Conservation (phyloP, 2,888 invertebrate genomes). For the Cheilosia scutellata region DNA sequence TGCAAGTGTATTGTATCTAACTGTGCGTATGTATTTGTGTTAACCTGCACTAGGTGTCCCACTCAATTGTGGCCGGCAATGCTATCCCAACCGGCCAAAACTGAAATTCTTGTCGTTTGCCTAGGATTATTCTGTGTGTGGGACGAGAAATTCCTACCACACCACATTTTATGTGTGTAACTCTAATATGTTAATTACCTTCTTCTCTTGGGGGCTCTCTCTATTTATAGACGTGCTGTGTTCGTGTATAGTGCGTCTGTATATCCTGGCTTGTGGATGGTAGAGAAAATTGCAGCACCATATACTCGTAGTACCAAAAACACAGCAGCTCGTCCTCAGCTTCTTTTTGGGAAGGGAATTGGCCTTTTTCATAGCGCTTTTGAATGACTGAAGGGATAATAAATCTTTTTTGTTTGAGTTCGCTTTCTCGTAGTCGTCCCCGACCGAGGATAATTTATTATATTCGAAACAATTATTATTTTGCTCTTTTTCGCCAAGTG, state of each 20-base stretch:
- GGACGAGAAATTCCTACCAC: conserved; percentile 76
- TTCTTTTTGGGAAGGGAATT: conserved; percentile 47
- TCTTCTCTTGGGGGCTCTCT: conserved; percentile 52
- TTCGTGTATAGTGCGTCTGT: too few species aligned
- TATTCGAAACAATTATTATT: conserved; percentile 67
- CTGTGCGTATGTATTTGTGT: conserved; percentile 2
- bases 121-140: conserved; percentile 72
- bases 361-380: conserved; percentile 30
- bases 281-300: conserved; percentile 3
- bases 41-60: conserved; percentile 35
- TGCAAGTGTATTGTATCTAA: not conserved
- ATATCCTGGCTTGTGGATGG: not conserved
- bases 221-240: conserved; percentile 55
- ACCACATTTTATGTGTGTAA: conserved; percentile 77
- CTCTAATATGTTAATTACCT: conserved; percentile 78
- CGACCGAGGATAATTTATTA: conserved; percentile 69
- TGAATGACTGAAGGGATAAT: conserved; percentile 65
- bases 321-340: not conserved
- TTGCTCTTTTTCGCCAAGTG: conserved; percentile 43
- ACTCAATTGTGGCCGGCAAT: conserved; percentile 15
- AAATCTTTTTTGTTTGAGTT: conserved; percentile 56
- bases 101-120: conserved; percentile 56
- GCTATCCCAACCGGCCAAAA: conserved; percentile 14
- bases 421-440: conserved; percentile 15
- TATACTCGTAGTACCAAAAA: not conserved